phyloP scores from a whole-genome alignment of 2,113 vertebrate species.

The Toxotes jaculatrix region DNA sequence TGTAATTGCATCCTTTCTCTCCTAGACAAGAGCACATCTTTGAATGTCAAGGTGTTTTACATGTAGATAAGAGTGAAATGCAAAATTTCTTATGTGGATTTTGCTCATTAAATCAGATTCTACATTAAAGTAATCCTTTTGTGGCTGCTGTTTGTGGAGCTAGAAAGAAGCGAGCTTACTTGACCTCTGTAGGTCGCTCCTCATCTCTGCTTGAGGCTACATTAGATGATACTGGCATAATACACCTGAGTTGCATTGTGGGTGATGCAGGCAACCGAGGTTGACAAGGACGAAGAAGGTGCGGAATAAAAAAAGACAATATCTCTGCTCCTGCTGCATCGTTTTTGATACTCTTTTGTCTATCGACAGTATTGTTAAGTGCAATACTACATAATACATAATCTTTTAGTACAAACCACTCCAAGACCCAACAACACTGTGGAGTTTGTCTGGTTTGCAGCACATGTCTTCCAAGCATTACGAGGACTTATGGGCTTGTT shows the following conservation, averaged over 20 bases:
- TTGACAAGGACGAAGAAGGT: background rate
- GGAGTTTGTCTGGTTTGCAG: background rate
- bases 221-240: background rate
- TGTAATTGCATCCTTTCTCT: background rate
- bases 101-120: background rate
- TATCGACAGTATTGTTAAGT: too few species aligned
- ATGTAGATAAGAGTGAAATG: accelerated
- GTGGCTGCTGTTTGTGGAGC: too few species aligned
- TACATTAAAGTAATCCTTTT: too few species aligned
- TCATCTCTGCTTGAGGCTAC: background rate
- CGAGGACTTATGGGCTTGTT: background rate
- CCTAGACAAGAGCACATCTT: background rate
- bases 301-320: background rate
- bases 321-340: too few species aligned
- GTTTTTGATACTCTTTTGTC: too few species aligned
- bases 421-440: background rate
- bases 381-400: background rate
- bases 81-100: background rate
- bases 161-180: too few species aligned
- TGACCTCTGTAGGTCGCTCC: background rate
- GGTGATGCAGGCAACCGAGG: background rate
- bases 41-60: background rate
- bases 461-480: background rate
- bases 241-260: background rate
- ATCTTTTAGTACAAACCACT: background rate